Conservation (phyloP, 92 coral and sea anemone genomes). For the Palythoa grandiflora region DNA sequence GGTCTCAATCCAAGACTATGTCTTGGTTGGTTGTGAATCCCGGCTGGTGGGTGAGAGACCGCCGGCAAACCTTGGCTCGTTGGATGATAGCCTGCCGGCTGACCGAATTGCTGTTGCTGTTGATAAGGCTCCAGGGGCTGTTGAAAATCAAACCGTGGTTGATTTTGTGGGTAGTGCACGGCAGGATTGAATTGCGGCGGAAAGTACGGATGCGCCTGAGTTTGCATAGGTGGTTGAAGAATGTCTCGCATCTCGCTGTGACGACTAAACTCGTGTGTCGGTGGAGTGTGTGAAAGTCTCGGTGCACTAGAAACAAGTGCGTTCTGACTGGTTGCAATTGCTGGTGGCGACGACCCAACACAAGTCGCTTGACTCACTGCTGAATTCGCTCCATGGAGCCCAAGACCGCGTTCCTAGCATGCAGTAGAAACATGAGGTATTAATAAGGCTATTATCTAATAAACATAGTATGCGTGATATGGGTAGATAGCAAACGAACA, state of each 20-base stretch:
- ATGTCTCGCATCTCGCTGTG: constrained; percentile 82
- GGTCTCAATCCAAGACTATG: constrained; percentile 80
- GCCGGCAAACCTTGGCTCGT: constrained; percentile 83
- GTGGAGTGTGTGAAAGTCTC: constrained; percentile 87
- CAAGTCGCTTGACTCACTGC: constrained; percentile 76
- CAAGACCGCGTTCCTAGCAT: constrained; percentile 96
- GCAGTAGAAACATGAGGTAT: constrained; percentile 74
- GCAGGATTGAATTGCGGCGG: constrained; percentile 95
- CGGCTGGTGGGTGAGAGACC: constrained; percentile 73
- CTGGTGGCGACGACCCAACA: constrained; percentile 78
- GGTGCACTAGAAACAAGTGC: constrained; percentile 85
- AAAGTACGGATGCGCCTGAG: constrained; percentile 93
- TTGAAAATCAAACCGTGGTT: constrained; percentile 95
- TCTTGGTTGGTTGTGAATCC: constrained; percentile 82
- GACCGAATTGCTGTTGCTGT: constrained; percentile 88
- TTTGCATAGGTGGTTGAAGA: constrained; percentile 92
- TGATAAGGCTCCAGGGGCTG: constrained; percentile 96
- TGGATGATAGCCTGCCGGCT: constrained; percentile 84
- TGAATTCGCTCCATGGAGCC: constrained; percentile 86
- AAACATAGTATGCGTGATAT: constrained; percentile 82
- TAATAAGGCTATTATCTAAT: constrained; percentile 87
- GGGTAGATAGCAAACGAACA: constrained; percentile 44
- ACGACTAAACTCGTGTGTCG: constrained; percentile 86
- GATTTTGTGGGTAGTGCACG: constrained; percentile 90
- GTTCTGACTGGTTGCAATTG: constrained; percentile 73